Evolutionary conservation across 2,113 vertebrate species (phyloP).

Genomic region (Herpetotheres cachinnans): DNA sequence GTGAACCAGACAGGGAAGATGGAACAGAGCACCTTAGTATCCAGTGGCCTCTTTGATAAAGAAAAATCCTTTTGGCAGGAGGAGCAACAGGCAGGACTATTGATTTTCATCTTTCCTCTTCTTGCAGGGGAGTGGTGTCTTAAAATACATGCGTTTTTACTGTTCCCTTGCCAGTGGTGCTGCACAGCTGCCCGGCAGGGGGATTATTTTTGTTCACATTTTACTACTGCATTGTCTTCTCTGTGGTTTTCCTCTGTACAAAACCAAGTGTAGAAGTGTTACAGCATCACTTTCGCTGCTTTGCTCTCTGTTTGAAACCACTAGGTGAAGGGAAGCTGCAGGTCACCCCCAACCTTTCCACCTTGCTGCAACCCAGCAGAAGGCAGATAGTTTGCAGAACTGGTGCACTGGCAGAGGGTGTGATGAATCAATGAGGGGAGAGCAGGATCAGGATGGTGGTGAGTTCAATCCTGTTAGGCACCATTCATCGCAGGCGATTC

Average conservation of each 20-base stretch:
- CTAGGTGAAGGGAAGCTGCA: background rate
- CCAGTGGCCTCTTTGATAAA: background rate
- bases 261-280: background rate
- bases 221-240: background rate
- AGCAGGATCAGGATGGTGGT: background rate
- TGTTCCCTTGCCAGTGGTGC: accelerated
- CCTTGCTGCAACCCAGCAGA: background rate
- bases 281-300: background rate
- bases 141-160: accelerated
- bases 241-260: background rate
- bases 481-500: background rate
- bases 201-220: background rate
- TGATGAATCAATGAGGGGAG: background rate
- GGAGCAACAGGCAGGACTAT: background rate
- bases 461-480: background rate
- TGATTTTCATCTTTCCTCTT: background rate
- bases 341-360: background rate
- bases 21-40: background rate
- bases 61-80: background rate
- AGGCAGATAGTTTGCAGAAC: background rate
- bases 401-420: accelerated
- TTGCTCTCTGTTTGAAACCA: background rate
- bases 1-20: background rate
- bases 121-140: accelerated
- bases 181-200: background rate